Evolutionary conservation across 2,113 vertebrate species (phyloP).

Genomic region (Nannobrachium achirus): DNA sequence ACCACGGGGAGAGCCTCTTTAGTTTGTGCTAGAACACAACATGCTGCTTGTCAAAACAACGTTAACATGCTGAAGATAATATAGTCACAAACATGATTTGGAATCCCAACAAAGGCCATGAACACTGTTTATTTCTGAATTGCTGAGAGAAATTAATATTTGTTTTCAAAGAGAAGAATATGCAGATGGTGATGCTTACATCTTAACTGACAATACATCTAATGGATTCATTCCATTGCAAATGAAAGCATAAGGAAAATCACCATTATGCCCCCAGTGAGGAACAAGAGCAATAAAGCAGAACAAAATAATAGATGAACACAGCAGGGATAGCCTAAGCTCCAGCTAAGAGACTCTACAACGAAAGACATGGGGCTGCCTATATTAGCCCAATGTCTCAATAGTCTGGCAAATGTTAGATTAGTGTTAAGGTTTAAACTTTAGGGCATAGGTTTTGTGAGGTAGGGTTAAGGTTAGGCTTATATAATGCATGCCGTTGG

Average conservation of each 20-base stretch:
- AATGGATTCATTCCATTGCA: slow-evolving; percentile 8
- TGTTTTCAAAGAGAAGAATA: slow-evolving; percentile 16
- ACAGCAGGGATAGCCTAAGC: background rate
- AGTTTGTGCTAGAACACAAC: no score
- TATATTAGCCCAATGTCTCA: no score
- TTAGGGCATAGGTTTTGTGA: no score
- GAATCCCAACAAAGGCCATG: slow-evolving; percentile 7
- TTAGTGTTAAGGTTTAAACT: no score
- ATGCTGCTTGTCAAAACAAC: no score
- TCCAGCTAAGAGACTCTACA: no score
- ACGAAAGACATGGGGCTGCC: no score
- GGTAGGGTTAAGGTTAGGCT: no score
- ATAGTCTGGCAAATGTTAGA: no score
- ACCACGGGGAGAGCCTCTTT: no score
- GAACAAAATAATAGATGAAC: background rate
- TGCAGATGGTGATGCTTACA: background rate
- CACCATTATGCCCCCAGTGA: background rate
- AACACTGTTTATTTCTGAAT: slow-evolving; percentile 2
- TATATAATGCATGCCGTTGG: no score
- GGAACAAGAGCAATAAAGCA: background rate
- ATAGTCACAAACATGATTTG: background rate
- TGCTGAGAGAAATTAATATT: slow-evolving; percentile 24
- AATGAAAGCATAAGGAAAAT: background rate
- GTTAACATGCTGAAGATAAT: background rate
- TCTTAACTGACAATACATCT: background rate